A percentile compares a stretch with the other conserved stretches of the same genome.
Conservation (phyloP, 2,888 invertebrate species). For the Troides aeacus region DNA sequence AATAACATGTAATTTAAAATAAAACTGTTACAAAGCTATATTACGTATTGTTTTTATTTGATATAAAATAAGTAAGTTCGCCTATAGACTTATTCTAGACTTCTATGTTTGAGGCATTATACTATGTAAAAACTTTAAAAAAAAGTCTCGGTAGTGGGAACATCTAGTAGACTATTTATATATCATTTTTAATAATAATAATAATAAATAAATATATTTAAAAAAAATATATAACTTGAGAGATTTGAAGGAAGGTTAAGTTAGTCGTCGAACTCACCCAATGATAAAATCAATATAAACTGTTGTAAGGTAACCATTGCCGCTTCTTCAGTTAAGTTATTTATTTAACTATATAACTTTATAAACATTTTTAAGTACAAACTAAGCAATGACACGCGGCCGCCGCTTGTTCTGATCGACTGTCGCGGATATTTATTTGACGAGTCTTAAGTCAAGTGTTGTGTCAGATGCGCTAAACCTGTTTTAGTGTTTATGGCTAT, state of each 20-base stretch:
- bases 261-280: neutral
- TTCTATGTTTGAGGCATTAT: too few relatives aligned
- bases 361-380: neutral
- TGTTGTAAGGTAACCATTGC: neutral
- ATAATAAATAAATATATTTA: too few relatives aligned
- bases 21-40: neutral
- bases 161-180: too few relatives aligned
- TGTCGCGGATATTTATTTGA: conserved; percentile 9
- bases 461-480: conserved; percentile 20
- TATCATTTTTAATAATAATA: too few relatives aligned
- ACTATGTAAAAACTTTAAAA: too few relatives aligned
- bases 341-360: neutral
- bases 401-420: neutral
- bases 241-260: too few relatives aligned
- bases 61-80: too few relatives aligned
- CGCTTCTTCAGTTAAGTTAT: neutral
- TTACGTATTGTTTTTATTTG: too few relatives aligned
- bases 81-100: too few relatives aligned
- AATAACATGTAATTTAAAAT: neutral
- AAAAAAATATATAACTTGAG: too few relatives aligned
- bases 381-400: neutral
- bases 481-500: conserved; percentile 1
- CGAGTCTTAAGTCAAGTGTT: neutral
- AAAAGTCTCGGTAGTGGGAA: too few relatives aligned
- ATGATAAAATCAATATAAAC: neutral